Evolutionary conservation across 2,888 invertebrate genomes (phyloP).

Genomic region (Napeogenes sylphis): DNA sequence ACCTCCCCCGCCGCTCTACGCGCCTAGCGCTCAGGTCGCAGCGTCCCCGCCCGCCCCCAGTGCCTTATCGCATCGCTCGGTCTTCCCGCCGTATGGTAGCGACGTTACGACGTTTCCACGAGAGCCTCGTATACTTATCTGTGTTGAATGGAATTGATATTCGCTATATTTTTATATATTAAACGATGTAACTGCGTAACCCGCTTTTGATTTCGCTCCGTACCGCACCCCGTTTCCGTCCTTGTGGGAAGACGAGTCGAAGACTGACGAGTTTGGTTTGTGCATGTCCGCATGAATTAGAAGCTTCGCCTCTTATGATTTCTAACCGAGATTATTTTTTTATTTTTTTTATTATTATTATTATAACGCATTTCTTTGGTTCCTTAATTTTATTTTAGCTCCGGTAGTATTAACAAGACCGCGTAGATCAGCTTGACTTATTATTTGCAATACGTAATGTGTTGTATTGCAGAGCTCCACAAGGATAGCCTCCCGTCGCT

Average conservation of each 20-base stretch:
- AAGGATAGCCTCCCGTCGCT: slow-evolving; percentile 66
- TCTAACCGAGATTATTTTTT: slow-evolving; percentile 70
- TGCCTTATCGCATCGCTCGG: slow-evolving; percentile 64
- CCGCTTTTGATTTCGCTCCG: slow-evolving; percentile 50
- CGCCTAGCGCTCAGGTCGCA: slow-evolving; percentile 10
- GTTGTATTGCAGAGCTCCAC: slow-evolving; percentile 69
- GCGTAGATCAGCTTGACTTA: slow-evolving; percentile 66
- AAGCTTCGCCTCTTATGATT: slow-evolving; percentile 75
- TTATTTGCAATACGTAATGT: slow-evolving; percentile 71
- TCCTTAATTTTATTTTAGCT: slow-evolving; percentile 76
- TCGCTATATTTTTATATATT: slow-evolving; percentile 71
- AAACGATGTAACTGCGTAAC: slow-evolving; percentile 52
- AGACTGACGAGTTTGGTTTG: slow-evolving; percentile 58
- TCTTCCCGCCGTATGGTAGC: slow-evolving; percentile 66
- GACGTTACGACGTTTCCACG: slow-evolving; percentile 56
- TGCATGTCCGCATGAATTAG: slow-evolving; percentile 77
- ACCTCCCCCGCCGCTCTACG: slow-evolving; percentile 27
- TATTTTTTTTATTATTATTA: slow-evolving; percentile 56
- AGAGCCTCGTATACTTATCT: slow-evolving; percentile 65
- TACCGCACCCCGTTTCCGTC: slow-evolving; percentile 41
- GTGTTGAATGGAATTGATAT: slow-evolving; percentile 61
- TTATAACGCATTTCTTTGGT: slow-evolving; percentile 78
- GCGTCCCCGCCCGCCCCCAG: slow-evolving; percentile 37
- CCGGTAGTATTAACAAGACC: slow-evolving; percentile 75
- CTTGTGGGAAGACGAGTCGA: slow-evolving; percentile 73